phyloP scores from a whole-genome alignment of 2,113 vertebrate species.

The Rhizomys pruinosus region DNA sequence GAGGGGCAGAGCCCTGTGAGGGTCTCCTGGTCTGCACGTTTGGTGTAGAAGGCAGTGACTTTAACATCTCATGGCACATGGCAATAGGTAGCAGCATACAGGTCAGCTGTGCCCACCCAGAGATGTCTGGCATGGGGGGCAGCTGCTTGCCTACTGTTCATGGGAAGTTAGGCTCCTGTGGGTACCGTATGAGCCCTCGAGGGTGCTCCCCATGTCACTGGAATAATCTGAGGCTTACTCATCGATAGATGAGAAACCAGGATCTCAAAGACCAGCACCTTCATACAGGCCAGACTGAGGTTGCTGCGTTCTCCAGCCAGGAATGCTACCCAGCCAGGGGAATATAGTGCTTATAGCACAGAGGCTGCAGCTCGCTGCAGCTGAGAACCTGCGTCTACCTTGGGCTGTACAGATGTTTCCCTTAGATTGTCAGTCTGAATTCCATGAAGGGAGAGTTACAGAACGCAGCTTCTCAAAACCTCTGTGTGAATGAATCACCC shows the following conservation, averaged over 20 bases:
- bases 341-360: background rate
- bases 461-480: background rate
- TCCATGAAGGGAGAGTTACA: background rate
- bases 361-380: no score
- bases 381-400: background rate
- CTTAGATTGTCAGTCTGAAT: background rate
- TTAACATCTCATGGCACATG: background rate
- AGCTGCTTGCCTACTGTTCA: background rate
- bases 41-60: background rate
- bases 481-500: background rate
- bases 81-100: background rate
- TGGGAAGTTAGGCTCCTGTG: background rate
- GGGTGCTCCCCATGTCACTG: no score
- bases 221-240: background rate
- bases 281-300: background rate
- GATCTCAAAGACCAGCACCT: no score
- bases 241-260: background rate
- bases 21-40: background rate
- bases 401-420: background rate
- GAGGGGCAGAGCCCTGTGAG: background rate
- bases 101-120: no score
- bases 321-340: no score
- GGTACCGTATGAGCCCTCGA: background rate
- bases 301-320: background rate
- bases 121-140: background rate